Evolutionary conservation across 2,797 vertebrate genomes (phyloP).

Genomic region (Gallinago stenura): DNA sequence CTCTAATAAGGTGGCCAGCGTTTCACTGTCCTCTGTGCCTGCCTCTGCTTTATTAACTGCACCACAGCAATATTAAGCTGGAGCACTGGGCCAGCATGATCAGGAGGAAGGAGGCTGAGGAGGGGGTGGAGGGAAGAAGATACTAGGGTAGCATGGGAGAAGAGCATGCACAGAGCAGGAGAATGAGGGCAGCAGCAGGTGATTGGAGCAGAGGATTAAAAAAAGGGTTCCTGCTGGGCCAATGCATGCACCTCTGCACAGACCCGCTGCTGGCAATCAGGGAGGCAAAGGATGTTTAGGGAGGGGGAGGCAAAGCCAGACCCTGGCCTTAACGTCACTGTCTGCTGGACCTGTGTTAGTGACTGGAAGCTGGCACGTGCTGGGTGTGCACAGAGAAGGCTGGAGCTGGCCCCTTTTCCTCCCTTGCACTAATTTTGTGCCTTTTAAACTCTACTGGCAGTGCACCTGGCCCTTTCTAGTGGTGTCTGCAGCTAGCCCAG

Average conservation of each 20-base stretch:
- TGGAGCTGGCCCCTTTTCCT: not conserved
- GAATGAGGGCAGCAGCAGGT: not conserved
- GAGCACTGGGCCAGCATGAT: not conserved
- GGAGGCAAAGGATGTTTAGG: not conserved
- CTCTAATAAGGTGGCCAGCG: conserved; percentile 46
- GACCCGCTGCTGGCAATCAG: not conserved
- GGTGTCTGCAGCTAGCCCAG: not conserved
- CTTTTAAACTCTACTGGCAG: conserved; percentile 6
- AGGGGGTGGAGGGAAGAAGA: not conserved
- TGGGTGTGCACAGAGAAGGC: not conserved
- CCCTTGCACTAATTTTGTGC: not conserved
- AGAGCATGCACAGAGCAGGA: not conserved
- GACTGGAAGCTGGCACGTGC: not conserved
- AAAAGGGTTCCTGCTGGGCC: not conserved
- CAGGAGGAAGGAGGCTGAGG: not conserved
- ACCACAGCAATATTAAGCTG: conserved; percentile 41
- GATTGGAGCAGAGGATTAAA: not conserved
- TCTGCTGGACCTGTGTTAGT: not conserved
- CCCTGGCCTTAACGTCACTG: not conserved
- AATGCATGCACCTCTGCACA: not conserved
- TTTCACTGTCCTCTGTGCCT: not conserved
- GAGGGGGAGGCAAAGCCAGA: not conserved
- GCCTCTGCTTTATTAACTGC: conserved; percentile 56
- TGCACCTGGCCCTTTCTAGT: not conserved
- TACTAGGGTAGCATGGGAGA: not conserved